Evolutionary conservation across 2,113 vertebrate genomes (phyloP).

Genomic region (Cochlearius cochlearius): DNA sequence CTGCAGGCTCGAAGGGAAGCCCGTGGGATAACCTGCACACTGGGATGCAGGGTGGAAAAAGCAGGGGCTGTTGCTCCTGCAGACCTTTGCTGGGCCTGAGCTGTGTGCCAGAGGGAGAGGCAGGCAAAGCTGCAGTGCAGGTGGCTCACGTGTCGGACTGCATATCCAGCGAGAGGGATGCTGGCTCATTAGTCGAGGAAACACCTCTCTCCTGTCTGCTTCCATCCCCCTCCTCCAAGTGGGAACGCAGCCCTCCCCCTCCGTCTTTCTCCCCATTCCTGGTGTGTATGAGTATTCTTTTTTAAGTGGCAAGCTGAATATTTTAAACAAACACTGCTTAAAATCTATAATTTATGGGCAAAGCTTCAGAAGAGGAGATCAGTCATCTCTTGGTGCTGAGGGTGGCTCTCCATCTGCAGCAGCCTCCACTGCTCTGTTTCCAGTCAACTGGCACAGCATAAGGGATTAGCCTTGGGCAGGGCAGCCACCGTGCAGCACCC

Average conservation of each 20-base stretch:
- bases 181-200: not conserved
- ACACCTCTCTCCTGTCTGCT: not conserved
- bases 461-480: not conserved
- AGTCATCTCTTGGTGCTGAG: not conserved
- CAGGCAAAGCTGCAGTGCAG: not conserved
- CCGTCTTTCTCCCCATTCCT: not conserved
- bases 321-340: slow-evolving; percentile 65
- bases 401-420: slow-evolving; percentile 12
- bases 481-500: not conserved
- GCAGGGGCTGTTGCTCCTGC: not conserved
- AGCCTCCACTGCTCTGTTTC: not conserved
- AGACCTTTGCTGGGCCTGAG: not conserved
- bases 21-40: not conserved
- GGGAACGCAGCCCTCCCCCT: not conserved
- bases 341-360: slow-evolving; percentile 66
- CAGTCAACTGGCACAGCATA: not conserved
- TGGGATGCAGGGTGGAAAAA: not conserved
- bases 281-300: slow-evolving; percentile 28
- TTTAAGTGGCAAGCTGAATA: slow-evolving; percentile 63
- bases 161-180: not conserved
- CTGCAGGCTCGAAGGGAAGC: not conserved
- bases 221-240: not conserved
- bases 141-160: not conserved
- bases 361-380: slow-evolving; percentile 58
- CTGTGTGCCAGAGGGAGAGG: not conserved